These are phyloP conservation scores for Macrotus californicus DNA, from an alignment of 2,113 vertebrate species.

Conservation along the genomic window DNA sequence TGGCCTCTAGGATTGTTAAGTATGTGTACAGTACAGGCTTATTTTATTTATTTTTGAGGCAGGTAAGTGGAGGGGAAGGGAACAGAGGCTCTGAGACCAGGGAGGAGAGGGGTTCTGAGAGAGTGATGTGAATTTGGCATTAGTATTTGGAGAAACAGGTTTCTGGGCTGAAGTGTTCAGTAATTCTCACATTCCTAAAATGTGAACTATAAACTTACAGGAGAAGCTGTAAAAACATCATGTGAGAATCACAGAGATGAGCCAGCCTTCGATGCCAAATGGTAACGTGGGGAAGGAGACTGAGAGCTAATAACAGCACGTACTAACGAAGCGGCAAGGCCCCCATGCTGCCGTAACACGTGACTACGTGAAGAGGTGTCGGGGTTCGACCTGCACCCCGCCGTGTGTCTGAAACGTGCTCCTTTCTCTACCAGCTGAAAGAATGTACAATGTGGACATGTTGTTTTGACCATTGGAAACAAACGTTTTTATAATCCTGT, in stretches of 20 bases:
- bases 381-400: accelerated
- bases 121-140: background rate
- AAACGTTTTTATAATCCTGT: background rate
- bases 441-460: background rate
- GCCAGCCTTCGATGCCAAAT: background rate
- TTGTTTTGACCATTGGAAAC: background rate
- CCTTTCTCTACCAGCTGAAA: background rate
- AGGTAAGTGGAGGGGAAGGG: background rate
- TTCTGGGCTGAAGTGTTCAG: background rate
- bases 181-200: background rate
- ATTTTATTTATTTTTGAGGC: background rate
- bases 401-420: background rate
- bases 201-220: background rate
- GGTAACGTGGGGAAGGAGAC: background rate
- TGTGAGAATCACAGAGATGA: background rate
- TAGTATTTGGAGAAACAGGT: background rate
- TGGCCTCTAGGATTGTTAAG: background rate
- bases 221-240: background rate
- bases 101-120: background rate
- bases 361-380: background rate
- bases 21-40: background rate
- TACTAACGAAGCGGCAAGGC: background rate
- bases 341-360: background rate
- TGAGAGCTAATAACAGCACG: background rate
- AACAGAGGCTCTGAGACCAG: background rate